Evolutionary conservation across 2,113 vertebrate species (phyloP).

Genomic region (Paralichthys olivaceus): DNA sequence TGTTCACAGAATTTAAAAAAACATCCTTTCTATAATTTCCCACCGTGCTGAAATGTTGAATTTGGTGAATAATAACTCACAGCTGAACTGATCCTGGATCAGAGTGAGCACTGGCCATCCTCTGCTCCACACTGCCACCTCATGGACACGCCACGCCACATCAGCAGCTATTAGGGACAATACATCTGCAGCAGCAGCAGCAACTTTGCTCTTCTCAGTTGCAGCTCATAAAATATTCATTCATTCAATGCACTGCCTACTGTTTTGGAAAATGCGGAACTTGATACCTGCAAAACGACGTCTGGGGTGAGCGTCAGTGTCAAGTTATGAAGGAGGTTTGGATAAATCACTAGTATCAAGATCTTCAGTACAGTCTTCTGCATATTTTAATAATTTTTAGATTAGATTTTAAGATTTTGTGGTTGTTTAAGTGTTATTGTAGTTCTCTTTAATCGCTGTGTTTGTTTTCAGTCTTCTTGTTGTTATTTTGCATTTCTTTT

Average conservation of each 20-base stretch:
- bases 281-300: neutral
- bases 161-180: neutral
- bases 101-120: no score
- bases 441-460: neutral
- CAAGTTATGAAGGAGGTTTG: no score
- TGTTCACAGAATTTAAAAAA: no score
- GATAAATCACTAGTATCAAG: no score
- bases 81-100: no score
- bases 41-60: no score
- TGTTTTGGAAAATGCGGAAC: constrained; percentile 31
- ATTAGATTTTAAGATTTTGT: no score
- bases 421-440: neutral
- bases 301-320: neutral
- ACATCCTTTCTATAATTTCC: no score
- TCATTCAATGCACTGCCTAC: neutral
- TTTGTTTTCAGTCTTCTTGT: no score
- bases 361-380: no score
- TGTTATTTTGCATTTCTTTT: no score
- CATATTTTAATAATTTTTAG: neutral
- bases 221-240: constrained; percentile 43
- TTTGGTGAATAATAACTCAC: no score
- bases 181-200: neutral
- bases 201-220: constrained; percentile 11
- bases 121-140: constrained; percentile 46
- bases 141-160: neutral